phyloP scores from a whole-genome alignment of 2,888 invertebrate species.

The Nomada fucata region DNA sequence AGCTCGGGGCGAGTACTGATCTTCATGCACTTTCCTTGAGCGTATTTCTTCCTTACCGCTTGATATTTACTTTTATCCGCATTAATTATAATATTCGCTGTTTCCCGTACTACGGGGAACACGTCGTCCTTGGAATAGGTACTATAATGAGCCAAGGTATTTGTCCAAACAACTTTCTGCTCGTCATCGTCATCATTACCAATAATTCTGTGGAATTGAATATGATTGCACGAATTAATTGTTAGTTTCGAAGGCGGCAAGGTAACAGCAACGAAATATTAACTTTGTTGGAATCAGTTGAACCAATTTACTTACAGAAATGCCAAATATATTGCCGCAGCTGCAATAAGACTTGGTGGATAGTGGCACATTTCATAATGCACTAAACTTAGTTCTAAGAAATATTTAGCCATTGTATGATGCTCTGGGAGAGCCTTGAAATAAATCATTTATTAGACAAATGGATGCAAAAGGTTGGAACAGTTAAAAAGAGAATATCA shows the following conservation, averaged over 20 bases:
- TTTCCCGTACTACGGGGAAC: conserved; percentile 87
- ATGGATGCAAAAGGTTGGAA: not conserved
- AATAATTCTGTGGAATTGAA: conserved; percentile 70
- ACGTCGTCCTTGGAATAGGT: conserved; percentile 90
- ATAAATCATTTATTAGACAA: not conserved
- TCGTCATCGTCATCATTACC: conserved; percentile 82
- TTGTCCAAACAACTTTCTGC: conserved; percentile 88
- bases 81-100: conserved; percentile 89
- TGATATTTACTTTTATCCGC: conserved; percentile 90
- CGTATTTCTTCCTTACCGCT: conserved; percentile 89
- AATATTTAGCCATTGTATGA: conserved; percentile 95
- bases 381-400: conserved; percentile 93
- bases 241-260: not conserved
- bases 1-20: conserved; percentile 88
- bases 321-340: conserved; percentile 91
- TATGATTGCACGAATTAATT: not conserved
- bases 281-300: not conserved
- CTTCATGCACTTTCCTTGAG: conserved; percentile 86
- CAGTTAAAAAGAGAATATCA: not conserved
- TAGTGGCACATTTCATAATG: conserved; percentile 92
- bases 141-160: conserved; percentile 91
- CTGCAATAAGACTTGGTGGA: conserved; percentile 93
- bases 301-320: conserved; percentile 84
- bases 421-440: conserved; percentile 88
- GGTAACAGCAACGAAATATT: too few relatives aligned